Conservation (phyloP, 2,888 invertebrate species). For the Amblyjoppa fuscipennis region DNA sequence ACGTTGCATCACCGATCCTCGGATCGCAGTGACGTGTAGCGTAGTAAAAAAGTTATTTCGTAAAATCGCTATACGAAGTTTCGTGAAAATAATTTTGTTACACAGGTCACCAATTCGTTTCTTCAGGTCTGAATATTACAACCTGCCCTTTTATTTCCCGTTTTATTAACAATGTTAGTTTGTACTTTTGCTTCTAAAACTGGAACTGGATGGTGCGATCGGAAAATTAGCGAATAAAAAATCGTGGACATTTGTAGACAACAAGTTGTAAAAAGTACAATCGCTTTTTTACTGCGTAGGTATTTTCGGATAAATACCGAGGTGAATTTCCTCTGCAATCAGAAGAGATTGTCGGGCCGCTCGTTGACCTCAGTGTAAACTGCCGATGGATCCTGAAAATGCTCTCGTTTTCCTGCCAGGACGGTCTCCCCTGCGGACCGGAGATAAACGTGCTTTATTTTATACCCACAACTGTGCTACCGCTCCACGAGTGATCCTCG, state of each 20-base stretch:
- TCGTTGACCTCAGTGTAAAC: constrained; percentile 26
- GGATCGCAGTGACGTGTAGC: neutral
- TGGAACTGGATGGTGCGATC: no score
- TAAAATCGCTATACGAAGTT: no score
- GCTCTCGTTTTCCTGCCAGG: neutral
- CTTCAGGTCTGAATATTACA: no score
- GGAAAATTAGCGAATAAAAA: no score
- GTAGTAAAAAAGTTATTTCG: no score
- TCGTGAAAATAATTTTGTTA: no score
- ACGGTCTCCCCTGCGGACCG: neutral
- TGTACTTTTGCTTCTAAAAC: no score
- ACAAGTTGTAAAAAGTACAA: no score
- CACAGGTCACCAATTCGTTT: no score
- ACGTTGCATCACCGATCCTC: neutral
- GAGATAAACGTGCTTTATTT: constrained; percentile 29
- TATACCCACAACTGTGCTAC: neutral
- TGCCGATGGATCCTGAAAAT: constrained; percentile 31
- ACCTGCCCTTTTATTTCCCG: no score
- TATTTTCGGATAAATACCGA: neutral
- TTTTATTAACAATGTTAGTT: no score
- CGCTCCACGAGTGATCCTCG: constrained; percentile 15
- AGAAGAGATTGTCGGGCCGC: constrained; percentile 13
- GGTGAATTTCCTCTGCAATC: constrained; percentile 17
- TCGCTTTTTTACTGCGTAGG: neutral
- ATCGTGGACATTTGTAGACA: no score